A percentile compares a stretch with the other conserved stretches of the same genome.
Evolutionary conservation across 1,140 invertebrate species (phyloP).

Genomic region (Trissolcus basalis): DNA sequence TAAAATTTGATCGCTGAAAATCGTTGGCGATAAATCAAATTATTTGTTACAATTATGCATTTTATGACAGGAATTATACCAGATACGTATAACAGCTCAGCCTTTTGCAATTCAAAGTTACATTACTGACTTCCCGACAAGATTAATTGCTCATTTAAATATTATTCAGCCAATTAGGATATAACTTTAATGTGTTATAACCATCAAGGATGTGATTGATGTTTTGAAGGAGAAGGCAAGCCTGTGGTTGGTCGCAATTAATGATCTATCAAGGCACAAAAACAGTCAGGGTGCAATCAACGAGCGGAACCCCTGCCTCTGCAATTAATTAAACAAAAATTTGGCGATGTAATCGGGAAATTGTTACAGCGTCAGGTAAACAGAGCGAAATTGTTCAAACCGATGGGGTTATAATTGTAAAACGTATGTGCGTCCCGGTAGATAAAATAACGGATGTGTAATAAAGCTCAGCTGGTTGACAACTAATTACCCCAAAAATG

Average conservation of each 20-base stretch:
- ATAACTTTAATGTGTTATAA: neutral
- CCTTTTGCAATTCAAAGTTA: no score
- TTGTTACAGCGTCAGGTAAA: no score
- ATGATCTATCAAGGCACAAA: neutral
- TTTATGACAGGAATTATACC: no score
- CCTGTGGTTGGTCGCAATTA: neutral
- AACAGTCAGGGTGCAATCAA: neutral
- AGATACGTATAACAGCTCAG: no score
- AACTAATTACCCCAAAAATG: neutral
- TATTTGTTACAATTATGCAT: no score
- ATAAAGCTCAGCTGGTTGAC: neutral
- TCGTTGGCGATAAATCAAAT: no score
- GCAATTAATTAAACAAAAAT: neutral
- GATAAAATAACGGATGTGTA: neutral
- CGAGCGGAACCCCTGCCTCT: neutral
- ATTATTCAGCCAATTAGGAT: slow-evolving; percentile 6
- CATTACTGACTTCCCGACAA: neutral
- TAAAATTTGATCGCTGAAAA: no score
- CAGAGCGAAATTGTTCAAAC: no score
- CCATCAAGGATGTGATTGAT: slow-evolving; percentile 3
- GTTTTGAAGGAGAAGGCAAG: neutral
- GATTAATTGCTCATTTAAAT: slow-evolving; percentile 10
- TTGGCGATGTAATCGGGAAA: neutral
- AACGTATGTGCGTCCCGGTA: no score
- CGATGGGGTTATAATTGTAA: no score